Evolutionary conservation across 2,888 invertebrate species (phyloP), one percentile per base, ranked within the genome.

Genomic region (Epirrita christyi): DNA sequence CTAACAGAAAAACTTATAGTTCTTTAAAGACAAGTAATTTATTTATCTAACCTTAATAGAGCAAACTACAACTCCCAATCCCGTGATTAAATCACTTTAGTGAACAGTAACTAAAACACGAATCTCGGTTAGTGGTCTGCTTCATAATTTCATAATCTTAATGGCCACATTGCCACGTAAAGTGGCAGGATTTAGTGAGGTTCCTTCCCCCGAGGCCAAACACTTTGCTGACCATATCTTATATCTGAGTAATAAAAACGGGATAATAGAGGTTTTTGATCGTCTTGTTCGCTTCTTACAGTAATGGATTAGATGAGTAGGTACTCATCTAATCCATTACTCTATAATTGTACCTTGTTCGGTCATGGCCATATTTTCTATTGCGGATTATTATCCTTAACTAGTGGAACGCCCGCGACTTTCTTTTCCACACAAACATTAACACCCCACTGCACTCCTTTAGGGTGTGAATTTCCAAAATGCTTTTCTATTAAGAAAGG

Each of bases 101-200:
- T 73, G 75, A 73, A 79, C 70, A 72, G 71, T 73, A 63, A 68
- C 70, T 68, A 64, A 71, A 72, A 78, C 81, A 82, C 82, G 84
- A 87, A 87, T 88, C 88, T 82, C 82, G 59, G 77, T 72, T 70
- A 80, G 80, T 80, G 78, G 86, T 66, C 70, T 66, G 76, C 78
- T 85, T 88, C 88, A 88, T 89, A 88, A 89, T 87, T 88, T 88
- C 86, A 85, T 88, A 89, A 88, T 86, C 85, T 86, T 86, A 88
- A 88, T 83, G 78, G 84, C 72, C 73, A 78, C 73, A 79, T 81
- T 73, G 73, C 74, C 75, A 78, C 83, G 83, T 88, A 88, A 88
- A 88, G 80, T 83, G 84, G 72, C 66, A 72, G 78, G 84, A 81
- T 87, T 88, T 87, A 88, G 82, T 83, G 80, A 73, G 81, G 76